Conservation (phyloP, 2,797 vertebrate species). For the Ctenochaetus hawaiiensis region DNA sequence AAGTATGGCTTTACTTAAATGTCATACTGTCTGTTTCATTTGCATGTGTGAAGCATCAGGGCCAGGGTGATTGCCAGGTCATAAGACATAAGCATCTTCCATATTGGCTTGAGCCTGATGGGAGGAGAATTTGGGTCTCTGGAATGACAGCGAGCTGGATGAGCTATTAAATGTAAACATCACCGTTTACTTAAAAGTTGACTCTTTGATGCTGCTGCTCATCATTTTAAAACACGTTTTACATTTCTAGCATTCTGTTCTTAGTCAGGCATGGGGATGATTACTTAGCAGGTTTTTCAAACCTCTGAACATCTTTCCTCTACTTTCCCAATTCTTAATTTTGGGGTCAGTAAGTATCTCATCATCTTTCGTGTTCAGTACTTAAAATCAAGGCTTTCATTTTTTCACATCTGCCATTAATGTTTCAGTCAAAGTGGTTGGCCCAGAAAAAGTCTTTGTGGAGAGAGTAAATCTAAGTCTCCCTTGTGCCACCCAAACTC, state of each 20-base stretch:
- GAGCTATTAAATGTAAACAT: slow-evolving; percentile 27
- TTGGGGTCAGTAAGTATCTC: neutral
- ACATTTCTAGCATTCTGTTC: neutral
- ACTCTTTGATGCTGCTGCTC: neutral
- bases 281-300: slow-evolving; percentile 19
- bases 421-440: neutral
- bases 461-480: slow-evolving; percentile 12
- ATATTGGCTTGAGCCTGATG: slow-evolving; percentile 17
- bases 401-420: slow-evolving; percentile 6
- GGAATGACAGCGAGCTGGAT: slow-evolving; percentile 12
- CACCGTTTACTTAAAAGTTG: neutral
- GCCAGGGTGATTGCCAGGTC: slow-evolving; percentile 45
- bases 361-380: neutral
- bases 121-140: slow-evolving; percentile 22
- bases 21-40: slow-evolving; percentile 68
- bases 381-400: slow-evolving; percentile 12
- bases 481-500: slow-evolving; percentile 1
- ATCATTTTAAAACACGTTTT: slow-evolving; percentile 8
- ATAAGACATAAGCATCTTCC: slow-evolving; percentile 32
- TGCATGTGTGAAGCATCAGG: slow-evolving; percentile 60
- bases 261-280: neutral
- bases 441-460: slow-evolving; percentile 5
- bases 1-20: slow-evolving; percentile 63
- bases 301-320: neutral
- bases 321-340: neutral